A percentile compares a stretch with the other conserved stretches of the same genome.
phyloP scores from a whole-genome alignment of 2,113 vertebrate genomes.

The Holacanthus passer region DNA sequence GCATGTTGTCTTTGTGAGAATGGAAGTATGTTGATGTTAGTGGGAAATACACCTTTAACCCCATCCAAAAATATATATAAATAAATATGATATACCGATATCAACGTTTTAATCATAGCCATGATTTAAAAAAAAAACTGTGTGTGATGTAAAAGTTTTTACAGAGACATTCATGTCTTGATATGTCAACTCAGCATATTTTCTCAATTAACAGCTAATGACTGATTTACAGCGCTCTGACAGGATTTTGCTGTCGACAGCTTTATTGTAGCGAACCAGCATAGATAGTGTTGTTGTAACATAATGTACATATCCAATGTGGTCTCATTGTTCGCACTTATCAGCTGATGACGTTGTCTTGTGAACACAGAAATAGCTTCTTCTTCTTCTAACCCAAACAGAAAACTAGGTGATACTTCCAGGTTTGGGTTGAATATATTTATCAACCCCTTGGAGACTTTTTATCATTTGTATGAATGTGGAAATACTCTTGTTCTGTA shows the following conservation, averaged over 20 bases:
- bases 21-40: neutral
- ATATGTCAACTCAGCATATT: neutral
- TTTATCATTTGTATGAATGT: neutral
- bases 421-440: constrained; percentile 8
- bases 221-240: too few relatives aligned
- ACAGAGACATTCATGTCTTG: too few relatives aligned
- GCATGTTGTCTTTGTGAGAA: neutral
- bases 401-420: too few relatives aligned
- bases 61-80: too few relatives aligned
- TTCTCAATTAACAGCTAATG: neutral
- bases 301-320: neutral
- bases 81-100: too few relatives aligned
- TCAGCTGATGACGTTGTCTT: too few relatives aligned
- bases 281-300: neutral
- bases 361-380: neutral
- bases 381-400: too few relatives aligned
- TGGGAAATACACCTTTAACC: neutral
- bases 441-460: neutral
- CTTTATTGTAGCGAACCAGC: too few relatives aligned
- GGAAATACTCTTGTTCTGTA: neutral
- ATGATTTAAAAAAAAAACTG: too few relatives aligned
- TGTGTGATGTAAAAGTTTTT: neutral
- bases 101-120: too few relatives aligned
- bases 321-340: neutral
- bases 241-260: too few relatives aligned